Base-by-base conservation (phyloP, 2,113 vertebrate genomes). In the Aptenodytes forsteri region DNA sequence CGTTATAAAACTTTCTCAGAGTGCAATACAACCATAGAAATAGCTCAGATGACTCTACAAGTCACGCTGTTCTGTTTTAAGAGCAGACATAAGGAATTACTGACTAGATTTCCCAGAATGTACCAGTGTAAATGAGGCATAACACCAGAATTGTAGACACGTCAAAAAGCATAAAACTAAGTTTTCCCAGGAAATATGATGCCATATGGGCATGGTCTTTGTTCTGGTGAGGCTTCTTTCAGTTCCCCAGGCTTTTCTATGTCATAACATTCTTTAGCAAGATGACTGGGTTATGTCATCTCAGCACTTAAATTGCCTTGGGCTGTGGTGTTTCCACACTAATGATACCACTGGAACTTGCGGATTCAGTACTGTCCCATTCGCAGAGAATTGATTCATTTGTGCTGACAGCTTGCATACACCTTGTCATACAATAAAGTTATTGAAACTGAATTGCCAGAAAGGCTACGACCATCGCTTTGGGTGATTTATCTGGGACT, bases 191-290 rank as follows among this genome's bases (percentile, higher is more conserved):
- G 86, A 96, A 92, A 95, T 56, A 54, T 1, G 79, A 76, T 80
- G 86, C 95, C 95, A 95, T 89, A 77, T 73, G 93, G 93, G 90
- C 58, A 29, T 4, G 38, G 61, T 38, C 52, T 95, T 83, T 90
- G 92, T 72, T 86, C 82, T 90, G 88, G 61, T 91, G 95, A 96
- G 61, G 79, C 54, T 88, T 59, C 75, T 83, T 11, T 8, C 94
- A 22, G 56, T 4, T 64, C 73, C 84, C 56, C 87, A 59, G 96
- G 89, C 47, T 34, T 64, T 67, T 55, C 61, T 32, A 23, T 61
- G 85, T 79, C 77, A 84, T 52, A 40, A 64, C 0, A 1, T 76
- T 85, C 83, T 70, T 18, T 12, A 50, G 49, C 50, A 54, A 6
- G 69, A 67, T 21, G 34, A 3, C 77, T 87, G 95, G 70, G 84